Conservation (phyloP, 2,113 vertebrate species). For the Thunnus maccoyii region DNA sequence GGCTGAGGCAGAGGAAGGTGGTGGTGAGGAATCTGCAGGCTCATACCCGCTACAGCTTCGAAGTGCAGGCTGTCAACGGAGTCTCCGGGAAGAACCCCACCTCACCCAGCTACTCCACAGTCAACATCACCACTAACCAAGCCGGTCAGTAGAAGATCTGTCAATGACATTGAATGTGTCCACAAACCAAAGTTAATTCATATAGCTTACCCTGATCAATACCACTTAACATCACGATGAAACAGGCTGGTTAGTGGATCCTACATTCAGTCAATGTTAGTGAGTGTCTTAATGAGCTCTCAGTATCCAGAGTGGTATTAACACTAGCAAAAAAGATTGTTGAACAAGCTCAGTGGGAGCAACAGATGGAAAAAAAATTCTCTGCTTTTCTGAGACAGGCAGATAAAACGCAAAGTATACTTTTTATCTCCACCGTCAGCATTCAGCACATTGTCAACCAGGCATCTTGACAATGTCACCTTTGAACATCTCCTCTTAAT, state of each 20-base stretch:
- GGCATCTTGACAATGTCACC: conserved; percentile 73
- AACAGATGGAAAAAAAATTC: conserved; percentile 34
- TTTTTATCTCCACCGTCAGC: conserved; percentile 49
- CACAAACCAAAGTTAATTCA: conserved; percentile 58
- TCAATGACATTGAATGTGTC: conserved; percentile 40
- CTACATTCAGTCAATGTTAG: conserved; percentile 60
- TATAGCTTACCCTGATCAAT: conserved; percentile 68
- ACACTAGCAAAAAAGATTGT: conserved; percentile 38
- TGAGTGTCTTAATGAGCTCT: conserved; percentile 60
- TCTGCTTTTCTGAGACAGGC: conserved; percentile 27
- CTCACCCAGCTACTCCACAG: conserved; percentile 91
- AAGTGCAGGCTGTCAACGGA: conserved; percentile 97
- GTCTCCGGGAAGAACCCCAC: conserved; percentile 93
- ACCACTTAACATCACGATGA: conserved; percentile 66
- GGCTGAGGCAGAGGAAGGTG: conserved; percentile 91
- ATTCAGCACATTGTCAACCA: conserved; percentile 53
- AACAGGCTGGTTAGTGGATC: conserved; percentile 53
- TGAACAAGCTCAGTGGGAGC: conserved; percentile 41
- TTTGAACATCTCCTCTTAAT: conserved; percentile 60
- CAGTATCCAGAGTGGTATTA: conserved; percentile 38
- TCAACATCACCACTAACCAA: conserved; percentile 99
- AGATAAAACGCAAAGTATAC: conserved; percentile 39
- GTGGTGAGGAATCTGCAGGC: conserved; percentile 97
- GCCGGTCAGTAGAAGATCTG: conserved; percentile 88
- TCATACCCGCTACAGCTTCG: conserved; percentile 98